Percentiles rank a stretch among this genome's conserved stretches.
These are phyloP conservation scores for Dasysyrphus tricinctus DNA, from an alignment of 2,888 invertebrate genomes.

Conservation along the genomic window DNA sequence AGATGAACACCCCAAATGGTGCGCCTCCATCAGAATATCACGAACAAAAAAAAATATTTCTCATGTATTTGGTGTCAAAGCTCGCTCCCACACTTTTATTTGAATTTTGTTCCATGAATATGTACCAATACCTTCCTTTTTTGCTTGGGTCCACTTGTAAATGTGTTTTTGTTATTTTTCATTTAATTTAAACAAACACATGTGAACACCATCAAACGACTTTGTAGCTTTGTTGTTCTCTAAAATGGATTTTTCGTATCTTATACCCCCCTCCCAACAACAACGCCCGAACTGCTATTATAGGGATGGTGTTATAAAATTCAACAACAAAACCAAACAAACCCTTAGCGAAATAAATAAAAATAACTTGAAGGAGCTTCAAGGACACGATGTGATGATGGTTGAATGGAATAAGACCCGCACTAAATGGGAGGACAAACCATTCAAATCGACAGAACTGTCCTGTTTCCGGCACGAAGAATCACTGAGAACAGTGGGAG, in stretches of 20 bases:
- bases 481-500: slow-evolving; percentile 5
- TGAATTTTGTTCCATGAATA: background rate
- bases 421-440: slow-evolving; percentile 9
- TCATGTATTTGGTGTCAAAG: background rate
- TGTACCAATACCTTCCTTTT: background rate
- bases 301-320: slow-evolving; percentile 20
- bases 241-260: slow-evolving; percentile 22
- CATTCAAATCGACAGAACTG: slow-evolving; percentile 37
- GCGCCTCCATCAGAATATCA: background rate
- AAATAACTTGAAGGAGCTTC: slow-evolving; percentile 30
- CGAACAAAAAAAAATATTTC: background rate
- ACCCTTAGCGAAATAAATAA: slow-evolving; percentile 27
- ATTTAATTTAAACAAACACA: slow-evolving; percentile 64
- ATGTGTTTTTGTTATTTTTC: slow-evolving; percentile 56
- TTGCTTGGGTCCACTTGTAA: slow-evolving; percentile 25
- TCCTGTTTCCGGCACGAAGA: background rate
- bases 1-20: background rate
- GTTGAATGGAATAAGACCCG: background rate
- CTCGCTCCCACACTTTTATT: background rate
- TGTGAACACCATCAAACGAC: slow-evolving; percentile 15
- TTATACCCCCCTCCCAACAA: too few species aligned
- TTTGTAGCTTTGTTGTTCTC: slow-evolving; percentile 21
- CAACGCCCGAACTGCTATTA: background rate
- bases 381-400: slow-evolving; percentile 31
- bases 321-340: slow-evolving; percentile 3